These are phyloP conservation scores for Asbolus verrucosus DNA, from an alignment of 1,140 invertebrate species.

Conservation along the genomic window DNA sequence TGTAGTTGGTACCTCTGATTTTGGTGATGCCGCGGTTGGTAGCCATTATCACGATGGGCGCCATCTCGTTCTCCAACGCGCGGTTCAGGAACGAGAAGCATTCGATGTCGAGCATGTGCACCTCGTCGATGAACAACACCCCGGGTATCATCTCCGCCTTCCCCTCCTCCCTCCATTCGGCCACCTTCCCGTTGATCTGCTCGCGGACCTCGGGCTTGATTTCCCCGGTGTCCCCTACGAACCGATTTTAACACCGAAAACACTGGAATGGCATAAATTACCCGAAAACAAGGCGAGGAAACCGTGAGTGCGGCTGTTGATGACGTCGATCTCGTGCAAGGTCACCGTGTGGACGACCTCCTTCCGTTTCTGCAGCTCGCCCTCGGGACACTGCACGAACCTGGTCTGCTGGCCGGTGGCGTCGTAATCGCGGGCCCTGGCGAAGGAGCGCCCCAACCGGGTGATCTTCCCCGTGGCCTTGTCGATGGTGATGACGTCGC, in stretches of 20 bases:
- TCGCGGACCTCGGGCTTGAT: constrained; percentile 98
- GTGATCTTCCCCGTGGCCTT: constrained; percentile 96
- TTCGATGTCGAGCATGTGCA: constrained; percentile 99
- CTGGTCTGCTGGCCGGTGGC: constrained; percentile 87
- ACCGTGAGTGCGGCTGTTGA: constrained; percentile 96
- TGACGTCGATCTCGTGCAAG: constrained; percentile 98
- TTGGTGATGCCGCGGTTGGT: constrained; percentile 98
- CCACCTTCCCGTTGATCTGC: constrained; percentile 98
- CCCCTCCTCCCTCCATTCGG: constrained; percentile 99
- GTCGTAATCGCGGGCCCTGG: constrained; percentile 96
- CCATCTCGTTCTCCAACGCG: constrained; percentile 96
- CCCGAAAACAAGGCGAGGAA: constrained; percentile 98
- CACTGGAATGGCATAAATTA: constrained; percentile 62
- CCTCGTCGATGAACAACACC: constrained; percentile 93
- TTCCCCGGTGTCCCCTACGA: constrained; percentile 94
- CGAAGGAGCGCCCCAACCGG: constrained; percentile 94
- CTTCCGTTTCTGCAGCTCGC: constrained; percentile 98
- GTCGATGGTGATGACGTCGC: constrained; percentile 97
- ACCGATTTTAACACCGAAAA: too few species aligned
- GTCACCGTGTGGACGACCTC: constrained; percentile 99
- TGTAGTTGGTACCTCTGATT: constrained; percentile 95
- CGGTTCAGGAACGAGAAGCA: constrained; percentile 98
- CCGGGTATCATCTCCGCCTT: constrained; percentile 99
- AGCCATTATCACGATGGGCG: constrained; percentile 98
- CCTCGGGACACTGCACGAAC: constrained; percentile 98